Conservation (phyloP, 2,797 vertebrate species). For the Momotus momota region DNA sequence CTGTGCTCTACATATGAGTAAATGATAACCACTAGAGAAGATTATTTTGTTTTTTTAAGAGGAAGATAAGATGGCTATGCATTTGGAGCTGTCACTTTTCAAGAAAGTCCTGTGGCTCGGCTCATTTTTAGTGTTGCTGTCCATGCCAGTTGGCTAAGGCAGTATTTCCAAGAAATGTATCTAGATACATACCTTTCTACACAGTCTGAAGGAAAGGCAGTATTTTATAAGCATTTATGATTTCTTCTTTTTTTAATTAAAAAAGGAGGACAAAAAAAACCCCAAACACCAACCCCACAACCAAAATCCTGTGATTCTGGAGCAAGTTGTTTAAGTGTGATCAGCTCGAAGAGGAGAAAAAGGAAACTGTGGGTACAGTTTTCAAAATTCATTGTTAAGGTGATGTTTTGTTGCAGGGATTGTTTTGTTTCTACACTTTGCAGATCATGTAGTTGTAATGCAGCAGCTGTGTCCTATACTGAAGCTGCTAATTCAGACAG, state of each 20-base stretch:
- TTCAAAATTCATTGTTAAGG: not conserved
- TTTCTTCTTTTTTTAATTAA: not conserved
- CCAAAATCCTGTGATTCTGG: not conserved
- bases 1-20: not conserved
- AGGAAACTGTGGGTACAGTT: not conserved
- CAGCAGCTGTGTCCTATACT: not conserved
- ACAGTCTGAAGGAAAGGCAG: not conserved
- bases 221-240: not conserved
- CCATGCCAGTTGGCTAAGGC: conserved; percentile 36
- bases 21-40: conserved; percentile 1
- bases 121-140: not conserved
- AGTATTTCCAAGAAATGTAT: conserved; percentile 51
- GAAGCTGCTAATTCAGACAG: not conserved
- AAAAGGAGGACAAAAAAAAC: not conserved
- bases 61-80: not conserved
- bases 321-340: not conserved
- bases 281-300: not conserved
- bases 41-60: not conserved
- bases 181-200: not conserved
- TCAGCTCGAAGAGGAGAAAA: not conserved
- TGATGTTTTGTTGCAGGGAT: not conserved
- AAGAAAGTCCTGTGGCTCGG: not conserved
- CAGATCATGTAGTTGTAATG: not conserved
- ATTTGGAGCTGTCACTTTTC: conserved; percentile 45
- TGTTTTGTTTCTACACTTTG: not conserved